Percentiles rank a stretch among this genome's conserved stretches.
Conservation (phyloP, 2,113 vertebrate genomes). For the Dicaeum eximium region DNA sequence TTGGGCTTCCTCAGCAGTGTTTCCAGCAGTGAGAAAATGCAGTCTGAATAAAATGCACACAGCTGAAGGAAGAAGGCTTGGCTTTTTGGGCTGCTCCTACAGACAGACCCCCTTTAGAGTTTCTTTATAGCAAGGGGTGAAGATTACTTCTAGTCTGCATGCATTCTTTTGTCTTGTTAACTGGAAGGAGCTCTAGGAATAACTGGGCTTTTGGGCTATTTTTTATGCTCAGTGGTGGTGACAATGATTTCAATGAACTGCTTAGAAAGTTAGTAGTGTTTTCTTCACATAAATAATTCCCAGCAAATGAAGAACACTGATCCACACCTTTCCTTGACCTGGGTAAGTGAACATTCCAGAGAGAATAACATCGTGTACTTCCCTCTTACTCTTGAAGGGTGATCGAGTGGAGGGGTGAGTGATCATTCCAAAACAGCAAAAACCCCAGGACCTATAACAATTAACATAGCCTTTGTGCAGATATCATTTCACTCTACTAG, state of each 20-base stretch:
- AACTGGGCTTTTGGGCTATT: not conserved
- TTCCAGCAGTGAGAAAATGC: not conserved
- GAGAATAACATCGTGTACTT: not conserved
- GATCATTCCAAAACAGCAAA: not conserved
- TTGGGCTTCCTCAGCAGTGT: not conserved
- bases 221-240: not conserved
- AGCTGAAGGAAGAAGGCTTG: slow-evolving; percentile 29
- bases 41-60: slow-evolving; percentile 39
- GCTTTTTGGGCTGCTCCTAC: not conserved
- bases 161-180: not conserved
- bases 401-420: not conserved
- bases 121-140: not conserved
- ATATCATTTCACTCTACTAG: not conserved
- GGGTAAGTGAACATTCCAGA: not conserved
- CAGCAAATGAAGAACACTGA: not conserved
- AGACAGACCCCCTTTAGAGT: not conserved
- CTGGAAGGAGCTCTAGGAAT: not conserved
- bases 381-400: not conserved
- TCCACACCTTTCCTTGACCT: not conserved
- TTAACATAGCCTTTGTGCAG: not conserved
- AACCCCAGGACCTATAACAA: not conserved
- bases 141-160: not conserved
- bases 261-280: not conserved
- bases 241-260: not conserved
- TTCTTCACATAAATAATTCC: not conserved